These are phyloP conservation scores for Pollenia angustigena DNA, from an alignment of 2,888 invertebrate genomes.

Conservation along the genomic window DNA sequence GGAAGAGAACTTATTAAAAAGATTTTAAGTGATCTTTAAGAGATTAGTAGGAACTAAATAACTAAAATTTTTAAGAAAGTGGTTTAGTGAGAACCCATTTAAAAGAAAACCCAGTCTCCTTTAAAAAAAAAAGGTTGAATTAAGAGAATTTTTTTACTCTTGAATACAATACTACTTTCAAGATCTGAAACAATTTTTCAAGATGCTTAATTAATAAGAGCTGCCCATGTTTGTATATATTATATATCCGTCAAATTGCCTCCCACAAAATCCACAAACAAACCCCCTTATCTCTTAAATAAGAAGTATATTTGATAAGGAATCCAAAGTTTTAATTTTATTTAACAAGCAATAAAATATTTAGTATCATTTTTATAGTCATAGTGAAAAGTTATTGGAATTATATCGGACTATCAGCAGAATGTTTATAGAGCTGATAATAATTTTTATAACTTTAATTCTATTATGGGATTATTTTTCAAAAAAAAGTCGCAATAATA, in stretches of 20 bases:
- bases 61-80: no score
- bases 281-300: slow-evolving; percentile 4
- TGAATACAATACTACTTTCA: no score
- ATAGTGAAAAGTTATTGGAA: slow-evolving; percentile 9
- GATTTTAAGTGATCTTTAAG: no score
- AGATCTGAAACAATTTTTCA: no score
- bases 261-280: neutral
- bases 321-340: neutral
- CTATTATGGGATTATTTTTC: slow-evolving; percentile 78
- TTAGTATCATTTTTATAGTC: slow-evolving; percentile 17
- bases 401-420: neutral
- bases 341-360: neutral
- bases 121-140: no score
- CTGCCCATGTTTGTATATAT: no score
- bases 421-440: slow-evolving; percentile 77
- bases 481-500: slow-evolving; percentile 78
- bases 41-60: no score
- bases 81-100: no score
- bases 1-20: no score
- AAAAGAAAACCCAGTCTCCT: no score
- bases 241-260: neutral
- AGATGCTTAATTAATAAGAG: no score
- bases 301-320: slow-evolving; percentile 8
- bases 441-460: slow-evolving; percentile 74
- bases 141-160: no score